Evolutionary conservation across 2,888 invertebrate genomes (phyloP).

Genomic region (Meiosimyza platycephala): DNA sequence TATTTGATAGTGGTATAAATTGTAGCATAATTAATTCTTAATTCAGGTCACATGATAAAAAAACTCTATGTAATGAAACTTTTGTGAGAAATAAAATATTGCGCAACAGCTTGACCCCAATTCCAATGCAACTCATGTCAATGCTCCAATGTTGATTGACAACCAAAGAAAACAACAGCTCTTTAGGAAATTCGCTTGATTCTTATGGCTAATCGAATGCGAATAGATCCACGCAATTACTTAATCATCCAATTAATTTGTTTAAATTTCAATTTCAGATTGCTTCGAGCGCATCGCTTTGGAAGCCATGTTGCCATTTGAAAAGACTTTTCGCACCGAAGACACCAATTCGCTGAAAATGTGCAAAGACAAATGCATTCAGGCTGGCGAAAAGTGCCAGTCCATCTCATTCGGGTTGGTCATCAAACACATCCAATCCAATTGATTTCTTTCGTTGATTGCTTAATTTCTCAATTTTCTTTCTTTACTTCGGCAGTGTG

Average conservation of each 20-base stretch:
- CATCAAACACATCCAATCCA: conserved; percentile 46
- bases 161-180: conserved; percentile 8
- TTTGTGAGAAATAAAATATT: too few relatives aligned
- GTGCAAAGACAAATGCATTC: conserved; percentile 74
- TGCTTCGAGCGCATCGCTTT: conserved; percentile 76
- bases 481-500: conserved; percentile 67
- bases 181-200: background rate
- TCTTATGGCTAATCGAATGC: conserved; percentile 11
- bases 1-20: too few relatives aligned
- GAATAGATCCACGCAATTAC: conserved; percentile 8
- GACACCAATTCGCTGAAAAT: conserved; percentile 72
- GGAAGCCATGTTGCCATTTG: conserved; percentile 72
- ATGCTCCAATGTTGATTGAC: conserved; percentile 27
- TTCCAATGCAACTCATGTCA: background rate
- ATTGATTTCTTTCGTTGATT: conserved; percentile 13
- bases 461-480: conserved; percentile 29
- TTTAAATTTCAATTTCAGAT: conserved; percentile 65
- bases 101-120: too few relatives aligned
- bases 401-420: conserved; percentile 75
- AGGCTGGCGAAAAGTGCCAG: conserved; percentile 73
- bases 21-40: too few relatives aligned
- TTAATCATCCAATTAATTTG: conserved; percentile 21
- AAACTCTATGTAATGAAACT: too few relatives aligned
- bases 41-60: too few relatives aligned
- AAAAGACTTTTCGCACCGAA: conserved; percentile 73